These are phyloP conservation scores for Delphinus delphis DNA, from an alignment of 2,113 vertebrate genomes.

Conservation along the genomic window DNA sequence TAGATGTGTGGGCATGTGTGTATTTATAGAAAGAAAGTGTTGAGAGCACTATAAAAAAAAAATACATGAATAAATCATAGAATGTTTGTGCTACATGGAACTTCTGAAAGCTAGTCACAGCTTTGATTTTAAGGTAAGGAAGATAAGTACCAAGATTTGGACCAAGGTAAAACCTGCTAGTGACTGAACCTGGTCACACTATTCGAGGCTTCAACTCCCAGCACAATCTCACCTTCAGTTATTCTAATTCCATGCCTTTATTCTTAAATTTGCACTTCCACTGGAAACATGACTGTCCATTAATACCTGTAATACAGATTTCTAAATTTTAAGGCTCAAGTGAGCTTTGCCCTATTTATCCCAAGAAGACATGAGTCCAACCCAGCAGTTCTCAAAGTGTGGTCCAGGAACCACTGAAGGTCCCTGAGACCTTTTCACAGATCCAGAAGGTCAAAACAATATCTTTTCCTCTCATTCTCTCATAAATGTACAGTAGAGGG, in stretches of 20 bases:
- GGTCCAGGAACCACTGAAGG: not conserved
- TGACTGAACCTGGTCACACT: not conserved
- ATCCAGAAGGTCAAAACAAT: not conserved
- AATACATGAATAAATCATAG: slow-evolving; percentile 56
- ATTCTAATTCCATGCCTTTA: not conserved
- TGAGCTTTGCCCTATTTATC: not conserved
- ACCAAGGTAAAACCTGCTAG: not conserved
- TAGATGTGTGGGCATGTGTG: slow-evolving; percentile 39
- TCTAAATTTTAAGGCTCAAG: not conserved
- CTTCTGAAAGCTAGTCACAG: slow-evolving; percentile 11
- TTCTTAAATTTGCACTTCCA: not conserved
- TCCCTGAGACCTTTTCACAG: not conserved
- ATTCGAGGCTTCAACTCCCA: not conserved
- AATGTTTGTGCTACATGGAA: slow-evolving; percentile 9
- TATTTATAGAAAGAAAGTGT: slow-evolving; percentile 66
- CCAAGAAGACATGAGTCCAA: not conserved
- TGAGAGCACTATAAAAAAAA: slow-evolving; percentile 57
- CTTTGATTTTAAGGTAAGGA: slow-evolving; percentile 36
- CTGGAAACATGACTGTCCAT: not conserved
- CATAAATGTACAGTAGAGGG: not conserved
- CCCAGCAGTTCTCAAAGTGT: not conserved
- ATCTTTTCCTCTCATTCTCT: not conserved
- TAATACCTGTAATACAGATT: not conserved
- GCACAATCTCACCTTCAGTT: not conserved
- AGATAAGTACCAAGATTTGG: not conserved